Conservation (phyloP, 2,888 invertebrate genomes). For the Heliconius charithonia region DNA sequence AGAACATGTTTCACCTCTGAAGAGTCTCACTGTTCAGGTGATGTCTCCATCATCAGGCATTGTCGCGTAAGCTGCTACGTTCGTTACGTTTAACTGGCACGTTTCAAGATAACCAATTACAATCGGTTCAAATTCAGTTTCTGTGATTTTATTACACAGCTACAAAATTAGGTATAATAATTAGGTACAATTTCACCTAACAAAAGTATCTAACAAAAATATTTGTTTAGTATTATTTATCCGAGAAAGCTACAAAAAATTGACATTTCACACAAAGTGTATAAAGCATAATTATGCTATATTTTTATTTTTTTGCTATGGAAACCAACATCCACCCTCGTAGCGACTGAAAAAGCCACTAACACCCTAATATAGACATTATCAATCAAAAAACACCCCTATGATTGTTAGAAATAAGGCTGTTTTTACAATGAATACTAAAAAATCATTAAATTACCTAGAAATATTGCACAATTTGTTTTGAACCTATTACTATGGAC, state of each 20-base stretch:
- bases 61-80: too few relatives aligned
- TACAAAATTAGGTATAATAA: too few relatives aligned
- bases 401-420: constrained; percentile 34
- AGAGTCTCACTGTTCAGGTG: too few relatives aligned
- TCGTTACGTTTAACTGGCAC: too few relatives aligned
- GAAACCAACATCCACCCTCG: constrained; percentile 61
- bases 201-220: background rate
- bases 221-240: too few relatives aligned
- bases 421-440: constrained; percentile 42
- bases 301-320: constrained; percentile 52
- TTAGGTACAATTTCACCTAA: too few relatives aligned
- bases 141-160: too few relatives aligned
- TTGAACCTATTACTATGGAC: background rate
- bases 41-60: too few relatives aligned
- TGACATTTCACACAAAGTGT: background rate
- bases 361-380: constrained; percentile 60
- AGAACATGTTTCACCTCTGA: too few relatives aligned
- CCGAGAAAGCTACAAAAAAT: too few relatives aligned
- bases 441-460: constrained; percentile 53
- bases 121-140: too few relatives aligned
- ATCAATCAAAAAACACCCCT: constrained; percentile 54
- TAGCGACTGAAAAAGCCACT: constrained; percentile 63
- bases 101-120: too few relatives aligned
- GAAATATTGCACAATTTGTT: constrained; percentile 18
- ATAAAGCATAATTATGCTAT: background rate